These are phyloP conservation scores for Menidia menidia DNA, from an alignment of 2,797 vertebrate genomes.

Conservation along the genomic window DNA sequence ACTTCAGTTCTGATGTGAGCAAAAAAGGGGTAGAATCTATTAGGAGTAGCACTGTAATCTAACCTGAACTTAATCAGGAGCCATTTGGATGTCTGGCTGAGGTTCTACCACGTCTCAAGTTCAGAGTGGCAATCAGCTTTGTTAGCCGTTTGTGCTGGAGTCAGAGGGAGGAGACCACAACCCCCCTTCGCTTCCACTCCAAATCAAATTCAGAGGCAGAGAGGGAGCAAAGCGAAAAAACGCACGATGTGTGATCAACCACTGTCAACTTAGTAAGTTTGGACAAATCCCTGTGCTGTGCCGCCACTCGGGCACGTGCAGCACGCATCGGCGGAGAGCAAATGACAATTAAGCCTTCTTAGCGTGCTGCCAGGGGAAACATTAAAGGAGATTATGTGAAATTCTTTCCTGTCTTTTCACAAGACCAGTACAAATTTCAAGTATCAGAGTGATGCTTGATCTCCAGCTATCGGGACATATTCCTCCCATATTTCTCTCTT, in stretches of 20 bases:
- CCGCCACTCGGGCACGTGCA: constrained; percentile 29
- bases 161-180: constrained; percentile 22
- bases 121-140: constrained; percentile 58
- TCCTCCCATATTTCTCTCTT: constrained; percentile 42
- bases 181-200: constrained; percentile 39
- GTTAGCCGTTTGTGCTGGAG: constrained; percentile 54
- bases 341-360: constrained; percentile 75
- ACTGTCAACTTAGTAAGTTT: constrained; percentile 63
- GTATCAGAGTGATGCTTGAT: constrained; percentile 49
- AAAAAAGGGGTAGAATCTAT: constrained; percentile 28
- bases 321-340: constrained; percentile 39
- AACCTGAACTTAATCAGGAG: constrained; percentile 63
- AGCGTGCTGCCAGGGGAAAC: constrained; percentile 59
- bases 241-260: constrained; percentile 53
- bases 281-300: constrained; percentile 60
- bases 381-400: constrained; percentile 76
- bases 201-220: constrained; percentile 28
- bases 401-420: constrained; percentile 70
- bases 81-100: constrained; percentile 64
- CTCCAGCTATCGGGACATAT: not conserved
- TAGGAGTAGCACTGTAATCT: constrained; percentile 50
- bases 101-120: constrained; percentile 57
- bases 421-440: constrained; percentile 56
- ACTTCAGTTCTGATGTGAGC: constrained; percentile 39
- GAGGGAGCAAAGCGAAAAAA: constrained; percentile 28